Base-by-base conservation (phyloP, 2,888 invertebrate species). In the Augochlorella aurata region DNA sequence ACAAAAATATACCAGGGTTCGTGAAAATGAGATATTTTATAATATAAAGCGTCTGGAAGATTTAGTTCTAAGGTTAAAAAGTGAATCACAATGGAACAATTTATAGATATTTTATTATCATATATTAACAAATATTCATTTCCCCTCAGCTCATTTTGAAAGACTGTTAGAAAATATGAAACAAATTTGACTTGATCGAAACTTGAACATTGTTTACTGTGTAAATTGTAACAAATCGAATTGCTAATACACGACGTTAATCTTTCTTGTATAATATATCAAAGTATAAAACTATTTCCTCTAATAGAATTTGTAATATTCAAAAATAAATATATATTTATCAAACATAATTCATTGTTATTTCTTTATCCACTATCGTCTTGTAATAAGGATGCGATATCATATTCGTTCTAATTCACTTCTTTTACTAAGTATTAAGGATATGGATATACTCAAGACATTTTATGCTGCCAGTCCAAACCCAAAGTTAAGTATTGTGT, bases 91-190 rank as follows among this genome's bases (percentile, higher is more conserved):
- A 52, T 81, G 38, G 38, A 82, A 80, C 52, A 84, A 82, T 75
- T 63, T 76, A 65, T 77, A 82, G 89, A 85, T 77, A 86, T 68
- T 89, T 89, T 88, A 88, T 87, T 85, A 83, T n/a, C n/a, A n/a
- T n/a, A n/a, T 76, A 72, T 84, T 67, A 77, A 88, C 65, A 82
- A 76, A 69, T 76, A 77, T 79, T 21, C 77, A 63, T 71, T 79
- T 80, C 8, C 72, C 70, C 44, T n/a, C 38, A 49, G 21, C 38
- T 73, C 54, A 76, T 76, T 58, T 71, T n/a, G 72, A 73, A 67
- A 81, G 68, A 79, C 63, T 1, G 18, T 71, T 82, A 82, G 54
- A 83, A 85, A 84, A 81, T 81, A 58, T 75, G 52, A 68, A 38
- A 61, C 77, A 82, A 21, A 16, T 72, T 50, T 45, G 18, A 70